These are phyloP conservation scores for Halcyon senegalensis DNA, from an alignment of 2,113 vertebrate species.

Conservation along the genomic window DNA sequence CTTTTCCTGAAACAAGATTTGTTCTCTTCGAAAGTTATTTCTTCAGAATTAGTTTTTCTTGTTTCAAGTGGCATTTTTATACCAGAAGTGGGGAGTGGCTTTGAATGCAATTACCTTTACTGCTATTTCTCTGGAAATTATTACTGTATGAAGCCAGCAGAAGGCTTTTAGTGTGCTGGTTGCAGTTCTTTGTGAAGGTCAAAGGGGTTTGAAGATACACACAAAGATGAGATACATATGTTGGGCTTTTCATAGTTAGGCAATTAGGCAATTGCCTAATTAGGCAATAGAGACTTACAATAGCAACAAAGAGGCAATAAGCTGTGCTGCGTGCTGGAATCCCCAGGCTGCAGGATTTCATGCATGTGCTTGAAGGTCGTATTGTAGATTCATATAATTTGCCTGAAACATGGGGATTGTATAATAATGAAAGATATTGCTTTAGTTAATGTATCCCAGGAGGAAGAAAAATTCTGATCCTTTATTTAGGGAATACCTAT, in stretches of 20 bases:
- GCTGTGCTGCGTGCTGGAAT: accelerated
- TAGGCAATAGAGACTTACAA: background rate
- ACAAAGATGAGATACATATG: background rate
- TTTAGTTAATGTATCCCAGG: background rate
- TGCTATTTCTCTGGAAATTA: background rate
- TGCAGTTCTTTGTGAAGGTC: background rate
- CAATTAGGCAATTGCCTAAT: background rate
- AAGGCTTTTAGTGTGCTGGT: background rate
- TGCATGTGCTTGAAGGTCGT: background rate
- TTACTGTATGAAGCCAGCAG: background rate
- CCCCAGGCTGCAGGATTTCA: background rate
- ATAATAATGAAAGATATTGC: background rate
- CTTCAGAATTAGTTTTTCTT: background rate
- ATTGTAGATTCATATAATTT: background rate
- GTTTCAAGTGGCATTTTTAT: background rate
- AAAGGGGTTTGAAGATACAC: background rate
- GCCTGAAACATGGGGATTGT: background rate
- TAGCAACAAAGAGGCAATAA: background rate
- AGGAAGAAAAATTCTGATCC: background rate
- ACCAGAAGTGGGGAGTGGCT: background rate
- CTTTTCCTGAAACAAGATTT: background rate
- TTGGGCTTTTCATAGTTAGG: background rate
- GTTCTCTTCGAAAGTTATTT: background rate
- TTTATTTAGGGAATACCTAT: background rate
- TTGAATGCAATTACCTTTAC: background rate